Evolutionary conservation across 2,888 invertebrate species (phyloP), one percentile per base, ranked within the genome.

Genomic region (Quadriops clusia): DNA sequence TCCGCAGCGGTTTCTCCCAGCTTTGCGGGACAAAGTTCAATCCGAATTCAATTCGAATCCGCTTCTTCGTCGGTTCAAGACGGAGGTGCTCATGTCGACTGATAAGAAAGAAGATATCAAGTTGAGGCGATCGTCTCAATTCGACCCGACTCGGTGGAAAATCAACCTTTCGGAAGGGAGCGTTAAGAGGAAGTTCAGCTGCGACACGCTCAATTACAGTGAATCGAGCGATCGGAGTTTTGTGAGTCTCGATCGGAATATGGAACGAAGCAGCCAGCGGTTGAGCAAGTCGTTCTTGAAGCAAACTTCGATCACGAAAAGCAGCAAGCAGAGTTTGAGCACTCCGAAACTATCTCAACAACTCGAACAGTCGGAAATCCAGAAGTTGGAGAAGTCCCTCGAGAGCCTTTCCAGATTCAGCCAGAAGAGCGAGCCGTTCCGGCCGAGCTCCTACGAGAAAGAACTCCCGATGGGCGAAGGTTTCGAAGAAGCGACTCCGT

Each of bases 1-100:
- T 45, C 64, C 70, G 5, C 74, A 76, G 12, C 67, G 61, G 35
- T 81, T 79, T 50, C 64, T 74, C n/a, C 70, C 69, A 0, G 74
- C 76, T 37, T 57, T 83, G 4, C 58, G 73, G 23, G 67, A 71
- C 36, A 72, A 71, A 52, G 65, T 80, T 7, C 70, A 72, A 17
- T 70, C 70, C 44, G 77, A 79, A 46, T 65, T 71, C 37, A 67
- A 69, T 46, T 64, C 49, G 4, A 70, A 70, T 49, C 67, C 69
- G 2, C 46, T 72, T 14, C 43, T 67, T 26, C 41, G 61, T 13
- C 65, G 58, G 38, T 38, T 29, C 30, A 58, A 56, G 41, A 46
- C 51, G 11, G 60, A 61, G 28, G 53, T 61, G 12, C 28, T 61
- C 25, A 46, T 51, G 41, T 55, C 61, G 1, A 58, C 56, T 1